Evolutionary conservation across 2,888 invertebrate species (phyloP), one percentile per base, ranked within the genome.

Genomic region (Psylliodes chrysocephalus): DNA sequence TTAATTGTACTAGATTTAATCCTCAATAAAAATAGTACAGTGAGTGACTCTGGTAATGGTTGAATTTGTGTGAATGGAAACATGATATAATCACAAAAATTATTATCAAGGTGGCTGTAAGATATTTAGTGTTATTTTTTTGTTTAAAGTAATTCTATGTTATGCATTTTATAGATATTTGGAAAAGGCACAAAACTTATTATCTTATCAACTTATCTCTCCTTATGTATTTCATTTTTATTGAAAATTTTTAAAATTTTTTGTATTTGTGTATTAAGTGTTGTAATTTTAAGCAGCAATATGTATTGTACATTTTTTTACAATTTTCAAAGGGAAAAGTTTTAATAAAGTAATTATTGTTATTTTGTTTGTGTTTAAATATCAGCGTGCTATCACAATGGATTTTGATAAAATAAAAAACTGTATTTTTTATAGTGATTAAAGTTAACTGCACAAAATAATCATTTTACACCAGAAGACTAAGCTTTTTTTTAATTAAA

Each of bases 231-330:
- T 40, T 40, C 12, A 10, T 14, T 40, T 40, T 15, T 44, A 44
- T 10, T 18, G 14, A 46, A 17, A 46, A 46, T 33, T 4, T 33
- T 33, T 51, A 15, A 6, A 17, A 12, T 15, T 30, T 25, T 28
- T 49, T 49, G n/a, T 14, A 49, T 8, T 52, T 42, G 3, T 55
- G 17, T 14, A 30, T 28, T 52, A 17, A 53, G 22, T 61, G 60
- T 66, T 55, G 53, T 66, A 53, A 12, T 52, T 22, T 28, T 63
- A 63, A 55, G 61, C 44, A 14, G 55, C 18, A 49, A 40, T 35
- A 47, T 51, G 33, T 56, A 60, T 56, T 60, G 61, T 60, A 59
- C 51, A 55, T 47, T 68, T 66, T 64, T 61, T 68, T 57, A 57
- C 40, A 38, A 30, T 65, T 63, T 66, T 56, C 54, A 54, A 56